Evolutionary conservation across 2,888 invertebrate genomes (phyloP).

Genomic region (Rhimphoctona megacephalus): DNA sequence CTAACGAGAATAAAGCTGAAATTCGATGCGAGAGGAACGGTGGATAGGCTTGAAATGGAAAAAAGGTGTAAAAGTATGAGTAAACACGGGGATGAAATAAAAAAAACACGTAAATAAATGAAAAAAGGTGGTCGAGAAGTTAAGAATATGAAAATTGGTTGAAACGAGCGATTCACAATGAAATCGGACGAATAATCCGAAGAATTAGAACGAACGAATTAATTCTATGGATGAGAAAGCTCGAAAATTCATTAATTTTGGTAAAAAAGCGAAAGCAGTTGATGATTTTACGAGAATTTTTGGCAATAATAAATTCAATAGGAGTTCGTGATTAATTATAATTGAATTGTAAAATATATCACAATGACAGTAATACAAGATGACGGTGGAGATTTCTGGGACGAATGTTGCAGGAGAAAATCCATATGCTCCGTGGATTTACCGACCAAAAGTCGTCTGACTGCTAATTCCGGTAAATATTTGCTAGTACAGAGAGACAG

Average conservation of each 20-base stretch:
- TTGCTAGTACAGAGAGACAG: conserved; percentile 80
- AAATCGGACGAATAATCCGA: not conserved
- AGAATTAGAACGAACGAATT: not conserved
- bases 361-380: not conserved
- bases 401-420: conserved; percentile 29
- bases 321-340: not conserved
- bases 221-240: not conserved
- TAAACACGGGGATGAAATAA: not conserved
- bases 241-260: not conserved
- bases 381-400: not conserved
- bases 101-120: not conserved
- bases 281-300: not conserved
- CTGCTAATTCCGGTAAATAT: conserved; percentile 82
- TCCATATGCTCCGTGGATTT: conserved; percentile 63
- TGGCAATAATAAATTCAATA: not conserved
- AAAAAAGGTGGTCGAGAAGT: not conserved
- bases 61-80: not conserved
- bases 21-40: conserved; percentile 12
- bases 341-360: not conserved
- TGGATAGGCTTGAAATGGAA: conserved; percentile 8
- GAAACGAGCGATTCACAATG: not conserved
- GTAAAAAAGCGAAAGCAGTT: not conserved
- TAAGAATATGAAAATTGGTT: not conserved
- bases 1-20: conserved; percentile 35
- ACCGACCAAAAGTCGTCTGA: conserved; percentile 73